Conservation (phyloP, 2,888 invertebrate genomes). For the Agrochola circellaris region DNA sequence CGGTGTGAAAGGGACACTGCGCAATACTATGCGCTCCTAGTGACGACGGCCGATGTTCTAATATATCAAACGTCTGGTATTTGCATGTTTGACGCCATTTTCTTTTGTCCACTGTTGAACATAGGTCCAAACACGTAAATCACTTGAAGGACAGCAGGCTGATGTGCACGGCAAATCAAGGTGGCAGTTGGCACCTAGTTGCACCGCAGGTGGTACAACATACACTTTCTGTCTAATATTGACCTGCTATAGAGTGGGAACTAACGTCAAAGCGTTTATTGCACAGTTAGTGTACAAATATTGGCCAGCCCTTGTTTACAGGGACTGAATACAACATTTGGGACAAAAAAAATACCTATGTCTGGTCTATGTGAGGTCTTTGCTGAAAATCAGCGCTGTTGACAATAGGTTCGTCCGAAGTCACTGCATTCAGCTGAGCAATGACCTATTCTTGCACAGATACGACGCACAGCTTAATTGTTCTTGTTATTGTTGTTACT, state of each 20-base stretch:
- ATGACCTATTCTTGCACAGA: no score
- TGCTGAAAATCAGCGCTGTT: no score
- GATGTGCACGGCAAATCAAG: no score
- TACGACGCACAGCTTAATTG: no score
- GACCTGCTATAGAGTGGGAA: background rate
- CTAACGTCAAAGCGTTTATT: background rate
- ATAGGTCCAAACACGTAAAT: background rate
- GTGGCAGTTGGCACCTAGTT: background rate
- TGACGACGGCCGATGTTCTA: constrained; percentile 47
- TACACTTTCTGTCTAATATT: background rate
- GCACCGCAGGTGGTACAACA: background rate
- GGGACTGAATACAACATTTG: no score
- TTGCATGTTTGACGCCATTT: constrained; percentile 28
- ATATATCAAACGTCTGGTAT: constrained; percentile 41
- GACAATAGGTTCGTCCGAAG: no score
- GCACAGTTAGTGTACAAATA: background rate
- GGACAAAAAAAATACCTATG: no score
- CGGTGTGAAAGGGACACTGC: constrained; percentile 69
- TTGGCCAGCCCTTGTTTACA: background rate
- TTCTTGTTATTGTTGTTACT: no score
- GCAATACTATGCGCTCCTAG: constrained; percentile 55
- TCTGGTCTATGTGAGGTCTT: no score
- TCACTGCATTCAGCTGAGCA: no score
- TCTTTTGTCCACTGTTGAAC: background rate
- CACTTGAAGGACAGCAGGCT: background rate